phyloP scores from a whole-genome alignment of 2,888 invertebrate genomes.

The Sesia bembeciformis region DNA sequence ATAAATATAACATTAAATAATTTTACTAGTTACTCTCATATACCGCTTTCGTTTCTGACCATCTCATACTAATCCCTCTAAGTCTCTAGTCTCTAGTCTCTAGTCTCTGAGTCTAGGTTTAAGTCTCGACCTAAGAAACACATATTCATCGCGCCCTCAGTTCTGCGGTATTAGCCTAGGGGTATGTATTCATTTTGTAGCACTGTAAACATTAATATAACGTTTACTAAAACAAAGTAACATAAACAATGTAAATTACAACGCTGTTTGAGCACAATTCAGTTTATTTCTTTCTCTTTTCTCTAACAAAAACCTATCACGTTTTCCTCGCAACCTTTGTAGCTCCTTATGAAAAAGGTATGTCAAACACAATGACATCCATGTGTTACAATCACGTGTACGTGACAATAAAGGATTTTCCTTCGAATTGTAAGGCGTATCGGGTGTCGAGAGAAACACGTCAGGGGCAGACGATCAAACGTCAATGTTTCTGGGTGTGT shows the following conservation, averaged over 20 bases:
- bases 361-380: constrained; percentile 3
- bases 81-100: no score
- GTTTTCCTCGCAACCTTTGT: neutral
- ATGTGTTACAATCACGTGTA: neutral
- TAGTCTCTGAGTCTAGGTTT: no score
- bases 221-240: neutral
- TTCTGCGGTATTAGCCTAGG: no score
- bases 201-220: neutral
- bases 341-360: constrained; percentile 1
- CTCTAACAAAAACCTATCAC: neutral
- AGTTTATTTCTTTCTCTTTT: neutral
- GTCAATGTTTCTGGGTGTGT: neutral
- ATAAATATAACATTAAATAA: no score
- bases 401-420: neutral
- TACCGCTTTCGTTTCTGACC: no score
- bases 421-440: neutral
- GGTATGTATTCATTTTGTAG: no score
- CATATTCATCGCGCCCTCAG: no score
- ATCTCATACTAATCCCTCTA: no score
- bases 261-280: neutral
- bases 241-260: neutral
- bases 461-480: neutral
- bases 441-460: neutral
- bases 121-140: no score
- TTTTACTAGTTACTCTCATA: no score